A percentile compares a stretch with the other conserved stretches of the same genome.
Evolutionary conservation across 2,113 vertebrate species (phyloP).

Genomic region (Bambusicola thoracicus): DNA sequence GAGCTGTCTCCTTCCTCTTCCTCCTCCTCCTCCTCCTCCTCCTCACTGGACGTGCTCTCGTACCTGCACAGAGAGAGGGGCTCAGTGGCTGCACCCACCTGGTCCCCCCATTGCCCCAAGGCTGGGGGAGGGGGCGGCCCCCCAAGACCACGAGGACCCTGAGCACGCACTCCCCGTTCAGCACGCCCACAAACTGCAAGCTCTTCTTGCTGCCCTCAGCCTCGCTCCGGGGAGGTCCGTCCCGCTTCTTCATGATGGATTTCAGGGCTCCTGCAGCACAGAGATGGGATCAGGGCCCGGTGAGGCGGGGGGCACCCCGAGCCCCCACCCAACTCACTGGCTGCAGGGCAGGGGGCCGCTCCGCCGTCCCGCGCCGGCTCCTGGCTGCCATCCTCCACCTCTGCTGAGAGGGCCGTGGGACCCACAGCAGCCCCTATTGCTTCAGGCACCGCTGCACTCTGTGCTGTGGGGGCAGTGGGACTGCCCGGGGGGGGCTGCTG

Average conservation of each 20-base stretch:
- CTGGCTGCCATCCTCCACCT: fast-evolving
- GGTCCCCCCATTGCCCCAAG: background rate
- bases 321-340: slow-evolving; percentile 44
- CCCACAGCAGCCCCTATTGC: too few relatives aligned
- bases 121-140: background rate
- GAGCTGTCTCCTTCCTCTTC: slow-evolving; percentile 76
- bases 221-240: slow-evolving; percentile 74
- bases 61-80: slow-evolving; percentile 78
- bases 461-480: background rate
- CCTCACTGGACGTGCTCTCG: slow-evolving; percentile 92
- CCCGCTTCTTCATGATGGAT: slow-evolving; percentile 96
- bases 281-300: background rate
- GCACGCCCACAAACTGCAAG: slow-evolving; percentile 93
- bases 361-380: background rate
- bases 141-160: background rate
- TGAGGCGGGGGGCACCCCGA: background rate
- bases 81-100: background rate
- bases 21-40: slow-evolving; percentile 77
- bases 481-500: slow-evolving; percentile 25
- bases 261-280: slow-evolving; percentile 84
- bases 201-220: slow-evolving; percentile 86
- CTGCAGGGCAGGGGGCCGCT: background rate
- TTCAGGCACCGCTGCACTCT: fast-evolving
- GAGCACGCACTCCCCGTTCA: slow-evolving; percentile 92
- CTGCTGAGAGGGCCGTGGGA: fast-evolving